Conservation (phyloP, 64 coral and sea anemone genomes). For the Astreopora myriophthalma region DNA sequence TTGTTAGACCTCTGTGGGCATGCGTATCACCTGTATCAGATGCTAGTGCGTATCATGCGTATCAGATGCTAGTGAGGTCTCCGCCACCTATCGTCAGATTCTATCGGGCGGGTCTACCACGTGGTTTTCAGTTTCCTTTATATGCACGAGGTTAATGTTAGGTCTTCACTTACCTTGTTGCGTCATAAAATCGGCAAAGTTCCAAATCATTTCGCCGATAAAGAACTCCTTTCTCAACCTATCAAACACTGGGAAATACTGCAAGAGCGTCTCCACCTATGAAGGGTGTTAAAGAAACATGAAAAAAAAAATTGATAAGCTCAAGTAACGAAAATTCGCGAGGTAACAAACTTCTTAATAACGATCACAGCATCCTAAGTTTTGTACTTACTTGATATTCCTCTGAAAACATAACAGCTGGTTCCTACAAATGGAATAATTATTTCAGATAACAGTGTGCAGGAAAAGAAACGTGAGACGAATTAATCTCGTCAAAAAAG, state of each 20-base stretch:
- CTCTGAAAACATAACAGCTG: slow-evolving; percentile 90
- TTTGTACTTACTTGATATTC: slow-evolving; percentile 88
- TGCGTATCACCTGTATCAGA: no score
- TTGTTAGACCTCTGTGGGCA: no score
- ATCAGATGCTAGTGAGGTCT: no score
- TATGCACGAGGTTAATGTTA: neutral
- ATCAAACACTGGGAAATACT: slow-evolving; percentile 93
- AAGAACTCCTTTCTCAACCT: slow-evolving; percentile 84
- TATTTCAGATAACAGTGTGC: neutral
- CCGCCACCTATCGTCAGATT: no score
- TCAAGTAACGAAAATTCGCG: neutral
- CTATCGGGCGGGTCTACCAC: neutral
- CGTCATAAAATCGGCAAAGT: slow-evolving; percentile 94
- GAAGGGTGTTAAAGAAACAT: neutral
- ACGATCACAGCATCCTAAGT: neutral
- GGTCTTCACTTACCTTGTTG: slow-evolving; percentile 62
- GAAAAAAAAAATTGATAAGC: neutral
- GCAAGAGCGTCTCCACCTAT: slow-evolving; percentile 81
- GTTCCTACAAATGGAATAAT: slow-evolving; percentile 60
- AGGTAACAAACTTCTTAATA: neutral
- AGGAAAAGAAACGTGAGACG: no score
- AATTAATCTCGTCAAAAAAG: no score
- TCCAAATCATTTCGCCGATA: slow-evolving; percentile 95
- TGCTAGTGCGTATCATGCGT: no score
- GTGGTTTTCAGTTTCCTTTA: neutral